phyloP scores from a whole-genome alignment of 64 coral and sea anemone species.

The Astreopora myriophthalma region DNA sequence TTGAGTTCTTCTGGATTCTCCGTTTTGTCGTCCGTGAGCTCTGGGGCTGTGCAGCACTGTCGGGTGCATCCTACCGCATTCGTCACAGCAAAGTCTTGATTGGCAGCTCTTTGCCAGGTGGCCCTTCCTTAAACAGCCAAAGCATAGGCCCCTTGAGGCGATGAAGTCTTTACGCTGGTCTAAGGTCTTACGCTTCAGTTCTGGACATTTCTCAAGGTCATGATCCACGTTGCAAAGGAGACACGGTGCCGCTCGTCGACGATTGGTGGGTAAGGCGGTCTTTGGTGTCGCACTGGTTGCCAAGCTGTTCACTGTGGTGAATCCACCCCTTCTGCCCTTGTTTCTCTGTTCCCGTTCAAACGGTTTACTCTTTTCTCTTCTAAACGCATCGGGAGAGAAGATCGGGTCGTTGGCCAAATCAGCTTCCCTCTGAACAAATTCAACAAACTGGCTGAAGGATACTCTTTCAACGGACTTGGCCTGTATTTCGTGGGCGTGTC shows the following conservation, averaged over 20 bases:
- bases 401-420: conserved; percentile 69
- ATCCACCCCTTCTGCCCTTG: not conserved
- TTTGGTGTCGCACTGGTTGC: no score
- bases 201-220: not conserved
- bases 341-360: not conserved
- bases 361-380: not conserved
- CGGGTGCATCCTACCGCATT: conserved; percentile 35
- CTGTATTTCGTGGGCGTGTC: conserved; percentile 30
- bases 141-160: conserved; percentile 26
- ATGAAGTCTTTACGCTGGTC: not conserved
- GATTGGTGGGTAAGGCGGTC: no score
- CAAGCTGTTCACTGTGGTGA: no score
- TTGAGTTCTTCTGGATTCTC: not conserved
- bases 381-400: conserved; percentile 52
- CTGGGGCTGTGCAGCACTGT: not conserved
- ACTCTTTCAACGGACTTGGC: not conserved
- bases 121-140: conserved; percentile 18
- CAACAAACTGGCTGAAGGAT: not conserved
- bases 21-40: not conserved
- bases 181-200: not conserved
- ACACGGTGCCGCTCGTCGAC: no score
- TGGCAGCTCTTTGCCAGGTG: conserved; percentile 3
- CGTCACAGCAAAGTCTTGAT: not conserved
- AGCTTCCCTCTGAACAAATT: not conserved
- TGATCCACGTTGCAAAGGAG: not conserved